Evolutionary conservation across 1,140 invertebrate genomes (phyloP).

Genomic region (Leptinotarsa defecta): DNA sequence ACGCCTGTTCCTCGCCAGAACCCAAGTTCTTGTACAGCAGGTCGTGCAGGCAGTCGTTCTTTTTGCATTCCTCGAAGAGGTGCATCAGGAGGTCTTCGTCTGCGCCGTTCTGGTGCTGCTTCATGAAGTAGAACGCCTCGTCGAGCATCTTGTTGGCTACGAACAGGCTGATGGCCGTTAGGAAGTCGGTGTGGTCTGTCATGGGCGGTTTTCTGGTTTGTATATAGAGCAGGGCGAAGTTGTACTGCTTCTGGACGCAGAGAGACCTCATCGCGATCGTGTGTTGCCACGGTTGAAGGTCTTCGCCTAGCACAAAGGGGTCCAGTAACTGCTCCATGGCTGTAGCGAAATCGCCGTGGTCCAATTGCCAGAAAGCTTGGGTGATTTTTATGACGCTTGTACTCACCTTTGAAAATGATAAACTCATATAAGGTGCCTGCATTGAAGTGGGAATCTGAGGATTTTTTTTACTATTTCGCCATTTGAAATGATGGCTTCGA

Average conservation of each 20-base stretch:
- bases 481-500: no score
- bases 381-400: slow-evolving; percentile 74
- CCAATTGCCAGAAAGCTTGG: slow-evolving; percentile 84
- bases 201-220: slow-evolving; percentile 49
- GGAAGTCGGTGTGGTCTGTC: slow-evolving; percentile 44
- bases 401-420: slow-evolving; percentile 54
- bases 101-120: slow-evolving; percentile 30
- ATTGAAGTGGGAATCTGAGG: no score
- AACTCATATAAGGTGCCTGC: no score
- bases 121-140: slow-evolving; percentile 51
- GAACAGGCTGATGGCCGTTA: slow-evolving; percentile 45
- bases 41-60: slow-evolving; percentile 36
- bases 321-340: slow-evolving; percentile 60
- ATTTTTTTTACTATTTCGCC: no score
- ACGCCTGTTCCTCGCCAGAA: slow-evolving; percentile 44
- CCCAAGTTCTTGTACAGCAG: slow-evolving; percentile 42
- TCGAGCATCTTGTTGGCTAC: slow-evolving; percentile 50
- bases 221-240: slow-evolving; percentile 49
- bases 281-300: slow-evolving; percentile 52
- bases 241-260: slow-evolving; percentile 48
- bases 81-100: slow-evolving; percentile 40
- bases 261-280: slow-evolving; percentile 47
- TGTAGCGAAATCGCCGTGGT: slow-evolving; percentile 74
- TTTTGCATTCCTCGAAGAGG: slow-evolving; percentile 48
- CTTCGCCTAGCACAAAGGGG: slow-evolving; percentile 43